Conservation (phyloP, 2,797 vertebrate species). For the Gypaetus barbatus region DNA sequence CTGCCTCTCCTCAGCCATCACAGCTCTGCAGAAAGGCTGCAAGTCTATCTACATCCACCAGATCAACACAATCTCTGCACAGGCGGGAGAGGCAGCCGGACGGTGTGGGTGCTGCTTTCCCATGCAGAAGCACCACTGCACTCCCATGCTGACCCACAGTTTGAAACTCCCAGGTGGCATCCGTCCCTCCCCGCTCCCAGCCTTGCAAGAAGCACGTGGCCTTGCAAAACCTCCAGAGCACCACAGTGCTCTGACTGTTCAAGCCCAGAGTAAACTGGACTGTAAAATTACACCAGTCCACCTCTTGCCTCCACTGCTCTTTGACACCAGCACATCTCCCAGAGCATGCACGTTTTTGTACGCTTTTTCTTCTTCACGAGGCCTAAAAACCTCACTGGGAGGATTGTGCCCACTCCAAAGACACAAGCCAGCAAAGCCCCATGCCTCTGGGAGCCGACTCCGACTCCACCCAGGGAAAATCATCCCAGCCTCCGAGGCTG, state of each 20-base stretch:
- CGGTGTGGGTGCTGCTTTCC: accelerated
- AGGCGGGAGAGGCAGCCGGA: neutral
- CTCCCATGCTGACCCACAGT: neutral
- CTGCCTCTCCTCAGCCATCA: neutral
- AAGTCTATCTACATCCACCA: neutral
- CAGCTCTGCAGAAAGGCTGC: neutral
- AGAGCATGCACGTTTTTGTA: neutral
- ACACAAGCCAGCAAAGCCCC: neutral
- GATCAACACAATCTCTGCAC: accelerated
- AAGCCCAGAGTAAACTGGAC: neutral
- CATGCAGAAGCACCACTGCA: neutral
- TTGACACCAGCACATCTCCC: neutral
- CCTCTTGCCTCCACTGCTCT: neutral
- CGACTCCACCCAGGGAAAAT: neutral
- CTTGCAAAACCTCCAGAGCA: neutral
- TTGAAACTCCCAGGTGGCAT: neutral
- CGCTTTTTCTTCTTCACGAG: neutral
- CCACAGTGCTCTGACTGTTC: neutral
- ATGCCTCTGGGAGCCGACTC: too few species aligned
- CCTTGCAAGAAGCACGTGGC: neutral
- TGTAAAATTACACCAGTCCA: neutral
- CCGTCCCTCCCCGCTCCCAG: neutral
- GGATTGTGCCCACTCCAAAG: neutral
- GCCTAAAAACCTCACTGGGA: neutral
- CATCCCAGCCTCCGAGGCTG: accelerated